Evolutionary conservation across 2,113 vertebrate species (phyloP).

Genomic region (Ornithorhynchus anatinus): DNA sequence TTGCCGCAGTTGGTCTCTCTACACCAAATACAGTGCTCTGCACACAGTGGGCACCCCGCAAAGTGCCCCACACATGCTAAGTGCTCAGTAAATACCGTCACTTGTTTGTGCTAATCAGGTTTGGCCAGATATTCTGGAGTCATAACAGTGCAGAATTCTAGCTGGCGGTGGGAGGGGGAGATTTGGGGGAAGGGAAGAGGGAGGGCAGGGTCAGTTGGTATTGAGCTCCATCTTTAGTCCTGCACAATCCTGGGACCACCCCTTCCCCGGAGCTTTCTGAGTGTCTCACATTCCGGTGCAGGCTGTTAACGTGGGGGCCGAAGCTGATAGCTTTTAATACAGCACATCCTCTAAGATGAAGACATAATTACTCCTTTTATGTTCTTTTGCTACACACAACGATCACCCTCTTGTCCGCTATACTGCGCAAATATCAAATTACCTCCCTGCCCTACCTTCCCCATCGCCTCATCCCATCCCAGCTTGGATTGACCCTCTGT

Average conservation of each 20-base stretch:
- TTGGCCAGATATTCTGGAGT: no score
- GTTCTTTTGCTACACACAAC: conserved; percentile 54
- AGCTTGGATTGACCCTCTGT: conserved; percentile 10
- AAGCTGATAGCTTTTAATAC: conserved; percentile 58
- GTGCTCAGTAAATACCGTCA: no score
- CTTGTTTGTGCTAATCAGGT: no score
- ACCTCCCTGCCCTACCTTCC: conserved; percentile 42
- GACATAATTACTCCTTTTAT: conserved; percentile 61
- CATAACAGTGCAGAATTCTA: no score
- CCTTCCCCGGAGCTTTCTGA: conserved; percentile 14
- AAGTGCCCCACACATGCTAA: no score
- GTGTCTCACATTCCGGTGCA: conserved; percentile 47
- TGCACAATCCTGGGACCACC: not conserved
- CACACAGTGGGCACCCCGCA: no score
- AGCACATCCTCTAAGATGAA: conserved; percentile 56
- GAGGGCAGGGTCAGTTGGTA: not conserved
- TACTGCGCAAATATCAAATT: conserved; percentile 53
- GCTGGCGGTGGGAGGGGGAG: not conserved
- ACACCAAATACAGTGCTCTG: no score
- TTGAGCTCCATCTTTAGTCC: not conserved
- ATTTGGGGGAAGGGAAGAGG: not conserved
- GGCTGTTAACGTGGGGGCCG: conserved; percentile 41
- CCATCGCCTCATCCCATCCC: not conserved
- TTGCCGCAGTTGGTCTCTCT: no score
- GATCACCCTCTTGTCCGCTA: conserved; percentile 54